Conservation (phyloP, 2,797 vertebrate species). For the Clarias pachynema region DNA sequence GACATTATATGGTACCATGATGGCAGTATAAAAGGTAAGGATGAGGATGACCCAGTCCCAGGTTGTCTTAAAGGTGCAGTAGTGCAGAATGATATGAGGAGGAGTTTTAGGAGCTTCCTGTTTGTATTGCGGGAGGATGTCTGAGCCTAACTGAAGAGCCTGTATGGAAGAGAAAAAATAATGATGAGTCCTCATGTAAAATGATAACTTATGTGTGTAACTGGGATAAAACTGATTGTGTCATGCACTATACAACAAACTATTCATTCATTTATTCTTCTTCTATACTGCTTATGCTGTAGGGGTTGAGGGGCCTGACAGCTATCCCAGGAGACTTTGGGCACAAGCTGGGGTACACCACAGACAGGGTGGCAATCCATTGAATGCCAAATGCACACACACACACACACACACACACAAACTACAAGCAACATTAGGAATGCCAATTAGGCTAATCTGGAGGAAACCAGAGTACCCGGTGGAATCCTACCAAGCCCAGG, state of each 20-base stretch:
- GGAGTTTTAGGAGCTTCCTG: constrained; percentile 98
- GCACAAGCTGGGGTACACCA: too few species aligned
- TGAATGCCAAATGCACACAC: too few species aligned
- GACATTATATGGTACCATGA: constrained; percentile 98
- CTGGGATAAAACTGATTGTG: neutral
- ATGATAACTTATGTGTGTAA: constrained; percentile 1
- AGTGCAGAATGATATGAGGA: constrained; percentile 97
- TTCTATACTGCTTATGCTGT: too few species aligned
- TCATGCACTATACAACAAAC: constrained; percentile 2
- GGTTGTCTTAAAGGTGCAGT: constrained; percentile 98
- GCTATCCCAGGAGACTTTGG: too few species aligned
- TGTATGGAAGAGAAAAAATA: constrained; percentile 54
- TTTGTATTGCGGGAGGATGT: constrained; percentile 98
- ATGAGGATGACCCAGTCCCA: constrained; percentile 99
- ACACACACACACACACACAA: too few species aligned
- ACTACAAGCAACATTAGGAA: too few species aligned
- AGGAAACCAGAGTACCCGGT: too few species aligned
- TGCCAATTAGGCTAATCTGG: too few species aligned
- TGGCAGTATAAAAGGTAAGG: constrained; percentile 98
- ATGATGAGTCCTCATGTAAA: neutral
- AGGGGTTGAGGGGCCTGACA: too few species aligned
- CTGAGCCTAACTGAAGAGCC: constrained; percentile 96
- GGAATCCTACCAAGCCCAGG: too few species aligned
- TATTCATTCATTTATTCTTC: too few species aligned
- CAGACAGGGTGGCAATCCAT: too few species aligned